Evolutionary conservation across 2,888 invertebrate species (phyloP).

Genomic region (Cantharis rustica): DNA sequence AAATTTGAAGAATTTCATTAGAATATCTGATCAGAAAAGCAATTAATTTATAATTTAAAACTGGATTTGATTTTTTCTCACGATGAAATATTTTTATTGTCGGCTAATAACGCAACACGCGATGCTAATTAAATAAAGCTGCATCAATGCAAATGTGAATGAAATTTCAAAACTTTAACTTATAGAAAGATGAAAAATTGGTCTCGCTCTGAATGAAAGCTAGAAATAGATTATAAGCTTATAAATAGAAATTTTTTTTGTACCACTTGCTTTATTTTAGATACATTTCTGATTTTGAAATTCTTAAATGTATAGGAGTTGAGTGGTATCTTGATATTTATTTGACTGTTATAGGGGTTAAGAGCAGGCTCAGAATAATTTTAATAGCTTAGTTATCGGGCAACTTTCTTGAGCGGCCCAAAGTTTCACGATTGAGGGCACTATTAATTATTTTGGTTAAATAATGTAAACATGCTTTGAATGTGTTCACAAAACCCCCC

Average conservation of each 20-base stretch:
- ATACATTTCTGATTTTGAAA: background rate
- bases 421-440: too few relatives aligned
- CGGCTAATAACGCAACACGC: background rate
- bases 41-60: background rate
- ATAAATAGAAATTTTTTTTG: background rate
- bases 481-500: too few relatives aligned
- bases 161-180: background rate
- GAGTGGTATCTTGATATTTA: too few relatives aligned
- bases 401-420: too few relatives aligned
- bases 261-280: background rate
- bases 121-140: background rate
- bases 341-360: too few relatives aligned
- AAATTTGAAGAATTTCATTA: background rate
- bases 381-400: too few relatives aligned
- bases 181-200: background rate
- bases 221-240: background rate
- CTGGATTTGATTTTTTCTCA: background rate
- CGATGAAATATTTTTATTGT: background rate
- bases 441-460: too few relatives aligned
- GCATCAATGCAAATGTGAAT: background rate
- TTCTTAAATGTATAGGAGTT: too few relatives aligned
- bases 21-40: background rate
- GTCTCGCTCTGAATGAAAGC: background rate
- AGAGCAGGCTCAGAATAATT: too few relatives aligned
- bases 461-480: too few relatives aligned